phyloP scores from a whole-genome alignment of 2,888 invertebrate species.

The Acronicta aceris region DNA sequence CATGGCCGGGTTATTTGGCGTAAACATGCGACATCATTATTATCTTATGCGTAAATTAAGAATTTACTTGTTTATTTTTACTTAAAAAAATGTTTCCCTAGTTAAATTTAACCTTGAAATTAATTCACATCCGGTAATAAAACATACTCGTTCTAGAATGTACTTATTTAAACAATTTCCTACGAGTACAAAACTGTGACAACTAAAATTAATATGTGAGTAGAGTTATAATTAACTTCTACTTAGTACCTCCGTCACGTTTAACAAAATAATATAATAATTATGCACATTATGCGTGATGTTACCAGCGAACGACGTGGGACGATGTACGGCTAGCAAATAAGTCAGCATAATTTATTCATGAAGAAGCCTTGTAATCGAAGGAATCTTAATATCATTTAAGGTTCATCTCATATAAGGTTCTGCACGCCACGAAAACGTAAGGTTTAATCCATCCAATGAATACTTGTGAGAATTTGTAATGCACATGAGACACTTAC shows the following conservation, averaged over 20 bases:
- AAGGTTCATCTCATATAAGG: no score
- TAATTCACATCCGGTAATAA: conserved; percentile 15
- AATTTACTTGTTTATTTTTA: not conserved
- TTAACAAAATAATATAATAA: conserved; percentile 57
- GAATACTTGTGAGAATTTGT: no score
- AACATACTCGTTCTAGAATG: not conserved
- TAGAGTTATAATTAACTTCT: conserved; percentile 37
- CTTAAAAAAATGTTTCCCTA: not conserved
- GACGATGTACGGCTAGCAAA: conserved; percentile 39
- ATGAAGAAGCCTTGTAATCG: no score
- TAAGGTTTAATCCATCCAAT: no score
- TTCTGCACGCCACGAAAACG: no score
- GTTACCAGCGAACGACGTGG: conserved; percentile 44
- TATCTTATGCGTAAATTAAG: conserved; percentile 5
- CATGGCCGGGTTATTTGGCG: conserved; percentile 20
- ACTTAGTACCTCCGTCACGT: conserved; percentile 54
- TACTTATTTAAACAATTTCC: conserved; percentile 14
- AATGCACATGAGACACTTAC: not conserved
- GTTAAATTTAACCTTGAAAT: not conserved
- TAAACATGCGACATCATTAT: conserved; percentile 39
- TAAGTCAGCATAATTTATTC: not conserved
- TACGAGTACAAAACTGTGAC: conserved; percentile 20
- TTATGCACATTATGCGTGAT: conserved; percentile 55
- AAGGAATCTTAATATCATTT: no score
- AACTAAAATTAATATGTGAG: conserved; percentile 30